These are phyloP conservation scores for Rhinoraja longicauda DNA, from an alignment of 2,797 vertebrate genomes.

Conservation along the genomic window DNA sequence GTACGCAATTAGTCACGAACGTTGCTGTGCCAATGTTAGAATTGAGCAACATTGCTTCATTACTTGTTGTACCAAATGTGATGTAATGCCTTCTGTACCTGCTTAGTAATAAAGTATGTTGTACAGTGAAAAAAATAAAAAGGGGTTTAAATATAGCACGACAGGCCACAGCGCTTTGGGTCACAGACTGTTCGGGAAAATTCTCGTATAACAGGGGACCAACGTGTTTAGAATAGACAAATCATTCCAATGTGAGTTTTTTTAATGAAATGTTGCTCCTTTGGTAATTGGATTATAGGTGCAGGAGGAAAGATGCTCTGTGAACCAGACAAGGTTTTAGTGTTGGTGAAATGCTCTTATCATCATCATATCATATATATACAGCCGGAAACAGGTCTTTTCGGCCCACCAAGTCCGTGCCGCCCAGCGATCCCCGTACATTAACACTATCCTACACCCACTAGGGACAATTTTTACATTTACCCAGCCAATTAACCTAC, in stretches of 20 bases:
- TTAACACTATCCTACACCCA: too few relatives aligned
- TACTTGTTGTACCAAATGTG: slow-evolving; percentile 48
- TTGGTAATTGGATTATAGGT: neutral
- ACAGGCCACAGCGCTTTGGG: too few relatives aligned
- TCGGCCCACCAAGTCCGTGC: too few relatives aligned
- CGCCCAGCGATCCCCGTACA: too few relatives aligned
- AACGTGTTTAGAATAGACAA: neutral
- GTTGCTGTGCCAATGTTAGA: slow-evolving; percentile 32
- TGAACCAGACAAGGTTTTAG: neutral
- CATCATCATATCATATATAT: too few relatives aligned
- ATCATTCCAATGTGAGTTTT: neutral
- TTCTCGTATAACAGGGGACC: neutral
- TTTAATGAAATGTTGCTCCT: neutral
- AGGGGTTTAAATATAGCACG: too few relatives aligned
- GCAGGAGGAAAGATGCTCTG: neutral
- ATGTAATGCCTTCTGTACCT: slow-evolving; percentile 50
- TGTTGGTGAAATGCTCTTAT: neutral
- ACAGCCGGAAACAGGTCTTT: too few relatives aligned
- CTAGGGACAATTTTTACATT: too few relatives aligned
- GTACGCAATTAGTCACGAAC: slow-evolving; percentile 35
- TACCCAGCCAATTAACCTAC: too few relatives aligned
- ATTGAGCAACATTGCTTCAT: slow-evolving; percentile 24
- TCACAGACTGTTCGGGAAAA: too few relatives aligned
- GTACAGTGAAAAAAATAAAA: too few relatives aligned
- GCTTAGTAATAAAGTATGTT: slow-evolving; percentile 60